These are phyloP conservation scores for Lasius platythorax DNA, from an alignment of 2,888 invertebrate species.

Conservation along the genomic window DNA sequence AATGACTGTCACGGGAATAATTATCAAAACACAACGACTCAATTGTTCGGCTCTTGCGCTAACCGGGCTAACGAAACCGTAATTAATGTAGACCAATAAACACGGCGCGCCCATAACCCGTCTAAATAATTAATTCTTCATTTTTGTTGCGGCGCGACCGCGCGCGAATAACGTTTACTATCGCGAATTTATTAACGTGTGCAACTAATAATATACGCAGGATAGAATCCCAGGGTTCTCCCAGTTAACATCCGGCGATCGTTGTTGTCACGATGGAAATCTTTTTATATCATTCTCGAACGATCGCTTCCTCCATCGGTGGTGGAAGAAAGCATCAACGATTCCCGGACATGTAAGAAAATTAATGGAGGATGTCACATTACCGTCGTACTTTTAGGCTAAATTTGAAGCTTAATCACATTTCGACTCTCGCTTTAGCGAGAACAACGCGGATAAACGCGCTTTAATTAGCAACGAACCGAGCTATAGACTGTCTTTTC, in stretches of 20 bases:
- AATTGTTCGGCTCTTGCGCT: constrained; percentile 60
- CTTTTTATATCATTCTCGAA: constrained; percentile 64
- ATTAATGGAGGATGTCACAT: constrained; percentile 66
- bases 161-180: constrained; percentile 41
- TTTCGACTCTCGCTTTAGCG: constrained; percentile 58
- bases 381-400: constrained; percentile 61
- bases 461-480: constrained; percentile 62
- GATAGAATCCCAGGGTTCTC: not conserved
- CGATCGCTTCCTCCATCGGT: constrained; percentile 36
- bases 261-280: constrained; percentile 29
- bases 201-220: constrained; percentile 3
- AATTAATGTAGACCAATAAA: constrained; percentile 65
- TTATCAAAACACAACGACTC: constrained; percentile 64
- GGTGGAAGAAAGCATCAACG: constrained; percentile 47
- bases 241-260: not conserved
- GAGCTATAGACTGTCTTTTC: constrained; percentile 43
- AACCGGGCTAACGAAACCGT: constrained; percentile 54
- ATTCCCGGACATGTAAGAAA: constrained; percentile 56
- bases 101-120: constrained; percentile 44
- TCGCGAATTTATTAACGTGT: constrained; percentile 28
- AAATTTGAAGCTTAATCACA: constrained; percentile 60
- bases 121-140: constrained; percentile 54
- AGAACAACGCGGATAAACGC: constrained; percentile 46
- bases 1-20: constrained; percentile 61
- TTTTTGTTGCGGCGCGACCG: constrained; percentile 21